A percentile compares a stretch with the other conserved stretches of the same genome.
These are phyloP conservation scores for Aix galericulata DNA, from an alignment of 2,113 vertebrate species.

Conservation along the genomic window DNA sequence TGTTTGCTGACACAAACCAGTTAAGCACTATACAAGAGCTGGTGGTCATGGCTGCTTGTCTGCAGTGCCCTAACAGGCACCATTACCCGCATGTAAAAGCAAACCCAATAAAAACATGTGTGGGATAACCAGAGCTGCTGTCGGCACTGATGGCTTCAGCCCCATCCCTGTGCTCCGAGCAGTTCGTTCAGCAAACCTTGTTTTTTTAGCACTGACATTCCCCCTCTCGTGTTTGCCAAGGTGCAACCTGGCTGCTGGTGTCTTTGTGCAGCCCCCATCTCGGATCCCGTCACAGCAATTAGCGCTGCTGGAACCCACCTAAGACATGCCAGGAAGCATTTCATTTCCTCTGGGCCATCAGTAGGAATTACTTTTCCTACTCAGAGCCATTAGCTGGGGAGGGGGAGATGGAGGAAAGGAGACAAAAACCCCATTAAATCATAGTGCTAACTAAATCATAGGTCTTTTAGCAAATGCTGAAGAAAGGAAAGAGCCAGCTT, in stretches of 20 bases:
- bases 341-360: neutral
- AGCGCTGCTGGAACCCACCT: neutral
- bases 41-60: neutral
- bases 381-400: slow-evolving; percentile 16
- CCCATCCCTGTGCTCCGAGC: neutral
- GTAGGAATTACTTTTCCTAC: slow-evolving; percentile 16
- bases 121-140: neutral
- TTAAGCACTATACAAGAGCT: accelerated
- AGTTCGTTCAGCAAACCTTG: neutral
- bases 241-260: neutral
- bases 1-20: accelerated
- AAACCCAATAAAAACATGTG: accelerated
- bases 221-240: neutral
- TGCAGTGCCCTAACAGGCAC: accelerated
- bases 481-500: slow-evolving; percentile 40
- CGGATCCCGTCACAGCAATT: neutral
- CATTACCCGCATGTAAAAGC: accelerated
- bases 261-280: neutral
- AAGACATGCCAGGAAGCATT: neutral
- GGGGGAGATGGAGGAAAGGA: slow-evolving; percentile 19
- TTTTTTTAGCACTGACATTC: neutral
- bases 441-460: slow-evolving; percentile 8
- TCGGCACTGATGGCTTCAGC: neutral
- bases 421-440: slow-evolving; percentile 3
- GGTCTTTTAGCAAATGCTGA: neutral